A percentile compares a stretch with the other conserved stretches of the same genome.
These are phyloP conservation scores for Oreotrochilus melanogaster DNA, from an alignment of 2,113 vertebrate genomes.

Conservation along the genomic window DNA sequence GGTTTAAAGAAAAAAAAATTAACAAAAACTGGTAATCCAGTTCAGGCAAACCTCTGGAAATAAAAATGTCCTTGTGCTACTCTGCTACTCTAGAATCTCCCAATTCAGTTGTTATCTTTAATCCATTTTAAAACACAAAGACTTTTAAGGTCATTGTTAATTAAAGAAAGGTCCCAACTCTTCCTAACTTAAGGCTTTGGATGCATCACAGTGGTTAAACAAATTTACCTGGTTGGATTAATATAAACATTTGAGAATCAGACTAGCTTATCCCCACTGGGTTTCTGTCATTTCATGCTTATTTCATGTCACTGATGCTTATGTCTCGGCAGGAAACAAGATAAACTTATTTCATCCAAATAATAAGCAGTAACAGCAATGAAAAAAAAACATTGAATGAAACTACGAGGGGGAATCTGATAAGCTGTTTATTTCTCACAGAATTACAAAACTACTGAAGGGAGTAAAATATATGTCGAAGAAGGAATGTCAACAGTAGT, in stretches of 20 bases:
- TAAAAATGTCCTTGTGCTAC: background rate
- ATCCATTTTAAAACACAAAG: conserved; percentile 21
- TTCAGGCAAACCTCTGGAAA: background rate
- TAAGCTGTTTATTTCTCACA: conserved; percentile 7
- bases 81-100: background rate
- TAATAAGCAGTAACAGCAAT: background rate
- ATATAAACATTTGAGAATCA: conserved; percentile 27
- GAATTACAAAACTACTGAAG: background rate
- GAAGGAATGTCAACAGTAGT: background rate
- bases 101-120: background rate
- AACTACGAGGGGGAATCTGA: background rate
- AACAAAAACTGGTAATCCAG: background rate
- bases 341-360: background rate
- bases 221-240: conserved; percentile 45
- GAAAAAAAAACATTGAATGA: background rate
- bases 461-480: background rate
- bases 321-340: background rate
- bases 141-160: conserved; percentile 26
- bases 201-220: background rate
- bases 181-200: background rate
- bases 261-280: background rate
- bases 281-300: conserved; percentile 16
- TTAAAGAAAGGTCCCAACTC: conserved; percentile 13
- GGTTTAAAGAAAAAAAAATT: background rate
- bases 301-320: no score